Percentiles rank a stretch among this genome's conserved stretches.
These are phyloP conservation scores for Trichomalopsis sarcophagae DNA, from an alignment of 1,140 invertebrate species.

Conservation along the genomic window DNA sequence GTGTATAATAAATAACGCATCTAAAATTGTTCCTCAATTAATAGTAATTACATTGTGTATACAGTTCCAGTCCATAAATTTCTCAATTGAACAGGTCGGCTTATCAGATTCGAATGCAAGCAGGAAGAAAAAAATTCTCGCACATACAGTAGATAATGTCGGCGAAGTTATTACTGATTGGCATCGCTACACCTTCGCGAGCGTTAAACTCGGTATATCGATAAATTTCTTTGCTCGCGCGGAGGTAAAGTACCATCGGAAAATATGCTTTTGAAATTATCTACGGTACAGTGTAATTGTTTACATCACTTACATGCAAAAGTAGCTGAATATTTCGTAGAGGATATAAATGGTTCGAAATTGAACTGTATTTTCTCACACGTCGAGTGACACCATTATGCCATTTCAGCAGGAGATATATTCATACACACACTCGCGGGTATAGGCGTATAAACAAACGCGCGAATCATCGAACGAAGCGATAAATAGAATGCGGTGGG, in stretches of 20 bases:
- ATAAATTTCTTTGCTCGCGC: neutral
- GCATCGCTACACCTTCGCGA: neutral
- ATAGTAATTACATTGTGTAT: constrained; percentile 26
- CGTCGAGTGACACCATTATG: neutral
- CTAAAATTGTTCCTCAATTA: constrained; percentile 21
- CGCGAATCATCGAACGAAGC: neutral
- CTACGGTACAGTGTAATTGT: neutral
- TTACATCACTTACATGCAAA: neutral
- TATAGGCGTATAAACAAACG: neutral
- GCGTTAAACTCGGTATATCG: neutral
- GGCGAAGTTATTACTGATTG: neutral
- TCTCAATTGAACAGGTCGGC: constrained; percentile 17
- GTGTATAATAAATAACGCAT: neutral
- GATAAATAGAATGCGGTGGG: neutral
- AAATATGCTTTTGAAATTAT: neutral
- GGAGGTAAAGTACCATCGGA: neutral
- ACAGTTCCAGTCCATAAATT: constrained; percentile 3
- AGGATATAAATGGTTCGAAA: neutral
- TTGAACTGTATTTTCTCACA: neutral
- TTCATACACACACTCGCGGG: neutral
- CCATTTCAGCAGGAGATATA: neutral
- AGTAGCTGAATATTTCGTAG: too few species aligned
- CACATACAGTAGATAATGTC: constrained; percentile 1
- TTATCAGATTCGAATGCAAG: constrained; percentile 24
- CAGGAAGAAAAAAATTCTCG: neutral